Evolutionary conservation across 1,140 invertebrate species (phyloP).

Genomic region (Gonioctena quinquepunctata): DNA sequence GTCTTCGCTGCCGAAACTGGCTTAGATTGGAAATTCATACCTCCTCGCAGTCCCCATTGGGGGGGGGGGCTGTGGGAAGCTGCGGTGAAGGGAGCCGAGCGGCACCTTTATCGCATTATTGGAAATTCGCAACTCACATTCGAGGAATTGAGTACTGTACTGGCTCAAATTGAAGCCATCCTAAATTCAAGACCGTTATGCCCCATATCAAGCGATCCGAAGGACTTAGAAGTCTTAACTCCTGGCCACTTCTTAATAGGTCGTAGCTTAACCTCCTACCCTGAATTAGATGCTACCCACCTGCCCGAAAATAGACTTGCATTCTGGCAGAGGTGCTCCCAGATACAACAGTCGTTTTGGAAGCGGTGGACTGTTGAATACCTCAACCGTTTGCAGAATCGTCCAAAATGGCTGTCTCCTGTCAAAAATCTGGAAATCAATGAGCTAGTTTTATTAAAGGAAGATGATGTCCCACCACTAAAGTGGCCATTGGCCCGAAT

Average conservation of each 20-base stretch:
- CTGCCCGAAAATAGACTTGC: slow-evolving; percentile 33
- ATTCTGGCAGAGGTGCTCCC: slow-evolving; percentile 31
- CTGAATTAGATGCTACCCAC: slow-evolving; percentile 22
- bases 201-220: slow-evolving; percentile 33
- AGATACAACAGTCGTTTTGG: slow-evolving; percentile 45
- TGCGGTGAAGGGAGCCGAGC: slow-evolving; percentile 25
- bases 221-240: slow-evolving; percentile 39
- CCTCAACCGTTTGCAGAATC: slow-evolving; percentile 25
- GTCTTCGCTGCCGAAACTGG: background rate
- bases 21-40: background rate
- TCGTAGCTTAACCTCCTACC: slow-evolving; percentile 27
- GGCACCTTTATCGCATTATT: slow-evolving; percentile 31
- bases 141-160: slow-evolving; percentile 42
- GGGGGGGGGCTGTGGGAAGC: slow-evolving; percentile 30
- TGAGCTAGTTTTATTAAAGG: slow-evolving; percentile 46
- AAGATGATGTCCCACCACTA: slow-evolving; percentile 46
- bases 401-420: slow-evolving; percentile 8
- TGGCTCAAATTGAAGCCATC: slow-evolving; percentile 39
- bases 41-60: background rate
- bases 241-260: slow-evolving; percentile 55
- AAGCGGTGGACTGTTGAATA: slow-evolving; percentile 45
- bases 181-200: slow-evolving; percentile 48
- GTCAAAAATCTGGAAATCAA: background rate
- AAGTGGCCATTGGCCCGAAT: slow-evolving; percentile 46
- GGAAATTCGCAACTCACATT: slow-evolving; percentile 35